Base-by-base conservation (phyloP, 2,797 vertebrate species). In the Pangasius krempfi region DNA sequence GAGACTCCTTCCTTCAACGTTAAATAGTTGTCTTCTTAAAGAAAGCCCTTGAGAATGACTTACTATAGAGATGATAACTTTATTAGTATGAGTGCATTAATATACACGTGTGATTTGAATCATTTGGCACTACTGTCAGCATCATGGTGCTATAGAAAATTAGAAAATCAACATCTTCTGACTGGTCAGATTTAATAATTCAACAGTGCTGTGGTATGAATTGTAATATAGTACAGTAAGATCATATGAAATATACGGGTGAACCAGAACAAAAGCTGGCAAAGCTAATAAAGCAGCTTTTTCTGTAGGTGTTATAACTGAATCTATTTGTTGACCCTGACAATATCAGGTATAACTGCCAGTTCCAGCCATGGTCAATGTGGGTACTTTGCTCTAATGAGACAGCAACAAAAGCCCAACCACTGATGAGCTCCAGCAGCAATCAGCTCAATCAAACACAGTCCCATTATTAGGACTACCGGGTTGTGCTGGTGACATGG, bases 381-480 rank as follows among this genome's bases (percentile, higher is more conserved):
- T 84, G 7, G 40, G 52, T 25, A 58, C 27, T 87, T 73, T 87
- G 58, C 30, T 33, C 85, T 89, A 84, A 88, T 50, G 56, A 86
- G 84, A 54, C 64, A 70, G 76, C 78, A 82, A 81, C 58, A 64
- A 88, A 85, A 86, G 88, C 80, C 88, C 58, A 86, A 58, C 68
- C 87, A 75, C 79, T 90, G 68, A 89, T 88, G 92, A 93, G 93
- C 94, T 92, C 90, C 86, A 92, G 93, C 93, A 94, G 94, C 94
- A 94, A 94, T 93, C 94, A 94, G 93, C 94, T 94, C 89, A 68
- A 33, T 92, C 91, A 91, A 92, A 93, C 92, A 90, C 93, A 16
- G 90, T 91, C 93, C 93, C 91, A 93, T 95, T 95, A 95, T 94
- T 95, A 94, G 92, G 90, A 91, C 91, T 94, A 93, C 93, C 92